Base-by-base conservation (phyloP, 2,888 invertebrate genomes). In the Phrixothrix hirtus region DNA sequence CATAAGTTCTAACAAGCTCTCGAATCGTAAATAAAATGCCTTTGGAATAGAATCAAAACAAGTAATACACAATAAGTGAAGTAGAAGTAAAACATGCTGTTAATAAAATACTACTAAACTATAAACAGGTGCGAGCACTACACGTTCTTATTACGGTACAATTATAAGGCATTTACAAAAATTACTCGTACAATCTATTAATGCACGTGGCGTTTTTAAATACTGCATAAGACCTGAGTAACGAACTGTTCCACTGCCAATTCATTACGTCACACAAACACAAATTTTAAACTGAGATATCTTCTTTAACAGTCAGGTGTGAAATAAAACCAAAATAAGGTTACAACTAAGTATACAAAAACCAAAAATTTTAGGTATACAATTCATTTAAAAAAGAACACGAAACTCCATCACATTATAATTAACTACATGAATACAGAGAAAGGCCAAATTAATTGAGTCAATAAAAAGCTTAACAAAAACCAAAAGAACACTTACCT, bases 61-160 rank as follows among this genome's bases (percentile, higher is more conserved):
- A n/a, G n/a, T n/a, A 43, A 21, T 31, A 14, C 32, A 34, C 13
- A 43, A 43, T 43, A 43, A 43, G 10, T n/a, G 27, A 9, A 5
- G 9, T 26, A n/a, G 27, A 26, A n/a, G 10, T 26, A n/a, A n/a
- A n/a, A 16, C 45, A 45, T 30, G 45, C 17, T 31, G 35, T 37
- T 37, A 49, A 43, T 43, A 37, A 49, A 48, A 37, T 43, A 49
- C 42, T 34, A 41, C 48, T 29, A 42, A 39, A 41, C 45, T 35
- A 46, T 46, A 48, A 53, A 48, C 54, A 55, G 54, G 54, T 55
- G 54, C 44, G 45, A 10, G 26, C 43, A 43, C 27, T 41, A 49
- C 36, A 41, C 48, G 32, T 35, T 46, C 37, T 48, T 43, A 48
- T 53, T 55, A 55, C 54, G 54, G 54, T 55, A 55, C 43, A 48